Percentiles rank a stretch among this genome's conserved stretches.
Conservation (phyloP, 2,888 invertebrate species). For the Heteromurus nitidus region DNA sequence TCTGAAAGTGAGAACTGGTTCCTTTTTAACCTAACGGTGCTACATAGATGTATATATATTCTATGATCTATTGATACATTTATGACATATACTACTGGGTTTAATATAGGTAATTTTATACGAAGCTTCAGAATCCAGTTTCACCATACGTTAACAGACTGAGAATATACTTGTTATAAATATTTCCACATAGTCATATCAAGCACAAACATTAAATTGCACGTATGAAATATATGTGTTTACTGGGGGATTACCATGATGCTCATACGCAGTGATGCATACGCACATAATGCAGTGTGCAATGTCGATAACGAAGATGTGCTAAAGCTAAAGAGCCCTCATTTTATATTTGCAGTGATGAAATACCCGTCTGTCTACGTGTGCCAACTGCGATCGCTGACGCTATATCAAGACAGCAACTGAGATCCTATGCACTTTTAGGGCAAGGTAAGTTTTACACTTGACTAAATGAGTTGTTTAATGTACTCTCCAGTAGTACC, state of each 20-base stretch:
- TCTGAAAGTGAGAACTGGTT: conserved; percentile 19
- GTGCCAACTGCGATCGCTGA: conserved; percentile 90
- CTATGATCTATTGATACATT: too few relatives aligned
- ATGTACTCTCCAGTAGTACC: neutral
- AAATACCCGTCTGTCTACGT: conserved; percentile 91
- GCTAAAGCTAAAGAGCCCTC: conserved; percentile 36
- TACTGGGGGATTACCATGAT: neutral
- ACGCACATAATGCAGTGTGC: too few relatives aligned
- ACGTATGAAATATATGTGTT: neutral
- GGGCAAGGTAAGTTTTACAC: conserved; percentile 83
- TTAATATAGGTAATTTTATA: too few relatives aligned
- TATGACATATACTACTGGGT: too few relatives aligned
- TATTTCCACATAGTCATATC: too few relatives aligned
- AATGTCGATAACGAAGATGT: neutral
- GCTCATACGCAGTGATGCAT: too few relatives aligned
- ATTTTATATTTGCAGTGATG: conserved; percentile 84
- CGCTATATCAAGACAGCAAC: conserved; percentile 91
- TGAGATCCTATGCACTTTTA: conserved; percentile 91
- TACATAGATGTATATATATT: too few relatives aligned
- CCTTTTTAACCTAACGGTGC: too few relatives aligned
- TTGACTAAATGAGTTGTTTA: neutral
- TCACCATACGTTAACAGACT: too few relatives aligned
- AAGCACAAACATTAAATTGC: too few relatives aligned
- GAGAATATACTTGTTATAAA: too few relatives aligned
- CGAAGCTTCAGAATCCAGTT: too few relatives aligned